Evolutionary conservation across 2,113 vertebrate species (phyloP).

Genomic region (Peromyscus maniculatus): DNA sequence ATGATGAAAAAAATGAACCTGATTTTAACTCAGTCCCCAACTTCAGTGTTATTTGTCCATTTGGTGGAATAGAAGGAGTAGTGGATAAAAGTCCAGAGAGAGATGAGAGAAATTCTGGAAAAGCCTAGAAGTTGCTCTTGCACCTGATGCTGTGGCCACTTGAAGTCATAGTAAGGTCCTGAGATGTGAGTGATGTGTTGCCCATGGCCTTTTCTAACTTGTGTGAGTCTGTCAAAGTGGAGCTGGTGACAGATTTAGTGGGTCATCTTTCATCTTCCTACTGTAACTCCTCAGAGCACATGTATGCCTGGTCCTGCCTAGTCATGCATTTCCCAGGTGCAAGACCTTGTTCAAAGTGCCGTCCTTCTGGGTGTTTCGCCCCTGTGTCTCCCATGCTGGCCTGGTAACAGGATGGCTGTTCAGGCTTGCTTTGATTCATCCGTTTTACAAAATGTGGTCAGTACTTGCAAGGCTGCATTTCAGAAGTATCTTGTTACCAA

Average conservation of each 20-base stretch:
- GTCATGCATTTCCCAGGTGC: background rate
- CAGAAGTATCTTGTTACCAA: background rate
- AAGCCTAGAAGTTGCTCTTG: background rate
- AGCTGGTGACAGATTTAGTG: background rate
- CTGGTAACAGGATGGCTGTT: background rate
- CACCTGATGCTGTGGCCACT: background rate
- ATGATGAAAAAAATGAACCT: background rate
- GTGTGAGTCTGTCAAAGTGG: background rate
- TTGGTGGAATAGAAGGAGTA: background rate
- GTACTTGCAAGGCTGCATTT: background rate
- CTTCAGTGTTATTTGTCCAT: background rate
- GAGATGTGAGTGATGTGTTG: background rate
- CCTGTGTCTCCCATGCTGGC: fast-evolving
- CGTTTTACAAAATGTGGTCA: background rate
- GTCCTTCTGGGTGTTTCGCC: background rate
- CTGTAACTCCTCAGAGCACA: background rate
- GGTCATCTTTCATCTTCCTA: background rate
- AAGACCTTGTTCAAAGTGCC: background rate
- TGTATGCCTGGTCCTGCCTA: fast-evolving
- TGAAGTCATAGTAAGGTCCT: background rate
- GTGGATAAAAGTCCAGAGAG: background rate
- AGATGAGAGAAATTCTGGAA: background rate
- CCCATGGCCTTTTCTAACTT: background rate
- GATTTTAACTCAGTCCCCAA: background rate
- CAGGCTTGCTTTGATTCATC: background rate